Base-by-base conservation (phyloP, 2,113 vertebrate species). In the Brachypodius melanocephalos region DNA sequence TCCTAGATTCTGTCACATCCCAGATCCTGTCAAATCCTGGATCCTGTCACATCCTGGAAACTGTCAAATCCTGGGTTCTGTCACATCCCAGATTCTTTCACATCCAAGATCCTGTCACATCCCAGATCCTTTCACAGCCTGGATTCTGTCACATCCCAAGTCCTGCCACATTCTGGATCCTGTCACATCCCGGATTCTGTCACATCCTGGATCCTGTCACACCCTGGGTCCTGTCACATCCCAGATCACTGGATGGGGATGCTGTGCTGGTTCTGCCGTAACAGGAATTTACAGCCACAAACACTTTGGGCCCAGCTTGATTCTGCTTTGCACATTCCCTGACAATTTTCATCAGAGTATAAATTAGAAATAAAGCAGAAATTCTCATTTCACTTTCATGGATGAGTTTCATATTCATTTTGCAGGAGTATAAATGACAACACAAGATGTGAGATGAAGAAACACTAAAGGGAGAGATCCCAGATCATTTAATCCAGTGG, bases 1-100 rank as follows among this genome's bases (percentile, higher is more conserved):
- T 0, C 14, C 25, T 1, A 1, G 29, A 2, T 18, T 20, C 6
- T 42, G 16, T 34, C 29, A 72, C 8, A 54, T 1, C 9, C 13
- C 1, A 0, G 16, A 14, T 2, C 40, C 29, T 52, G 31, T 34
- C 51, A 65, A 29, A 32, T 8, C 6, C 6, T 1, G 0, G 63
- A 5, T 24, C 6, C 68, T 42, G 29, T 80, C 58, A 68, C 21
- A 25, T 1, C n/a, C 6, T 1, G 0, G 16, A 5, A 19, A 16
- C 12, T 46, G 63, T 34, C 10, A 2, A 0, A 1, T 4, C 15
- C 14, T 0, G 0, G 7, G 5, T 32, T 12, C 51, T 42, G 34
- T 76, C 52, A 67, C 8, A 26, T 2, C 8, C 10, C 2, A 0
- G 11, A 1, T 21, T 3, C 8, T 58, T 25, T 57, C 72, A 49